A percentile compares a stretch with the other conserved stretches of the same genome.
phyloP scores from a whole-genome alignment of 2,888 invertebrate species.

The Carterocephalus palaemon region DNA sequence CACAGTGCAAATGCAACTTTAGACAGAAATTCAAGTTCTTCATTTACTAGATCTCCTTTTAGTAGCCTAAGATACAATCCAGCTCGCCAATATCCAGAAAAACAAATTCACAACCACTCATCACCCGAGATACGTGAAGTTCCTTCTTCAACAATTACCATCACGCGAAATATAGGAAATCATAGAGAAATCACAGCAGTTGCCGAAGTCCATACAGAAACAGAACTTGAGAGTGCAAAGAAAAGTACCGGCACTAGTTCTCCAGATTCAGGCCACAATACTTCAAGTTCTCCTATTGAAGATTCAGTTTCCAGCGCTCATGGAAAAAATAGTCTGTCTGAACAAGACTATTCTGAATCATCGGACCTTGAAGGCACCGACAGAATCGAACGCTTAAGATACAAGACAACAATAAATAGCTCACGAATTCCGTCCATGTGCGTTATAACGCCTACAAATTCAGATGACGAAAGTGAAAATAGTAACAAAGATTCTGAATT shows the following conservation, averaged over 20 bases:
- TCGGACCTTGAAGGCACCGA: slow-evolving; percentile 93
- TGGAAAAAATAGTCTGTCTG: slow-evolving; percentile 84
- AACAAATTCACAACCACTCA: slow-evolving; percentile 56
- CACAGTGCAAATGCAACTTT: slow-evolving; percentile 77
- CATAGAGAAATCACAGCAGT: slow-evolving; percentile 79
- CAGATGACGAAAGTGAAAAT: slow-evolving; percentile 88
- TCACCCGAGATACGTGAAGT: slow-evolving; percentile 59
- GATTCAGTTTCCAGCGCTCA: slow-evolving; percentile 85
- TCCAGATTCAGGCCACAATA: slow-evolving; percentile 89
- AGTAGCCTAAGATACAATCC: slow-evolving; percentile 62
- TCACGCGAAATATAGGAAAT: slow-evolving; percentile 63
- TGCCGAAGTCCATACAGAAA: slow-evolving; percentile 76
- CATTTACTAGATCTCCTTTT: slow-evolving; percentile 64
- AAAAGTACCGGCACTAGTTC: slow-evolving; percentile 84
- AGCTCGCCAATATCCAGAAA: slow-evolving; percentile 56
- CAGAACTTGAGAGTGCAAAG: slow-evolving; percentile 68
- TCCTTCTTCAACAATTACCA: slow-evolving; percentile 58
- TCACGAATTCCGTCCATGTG: slow-evolving; percentile 95
- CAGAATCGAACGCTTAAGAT: slow-evolving; percentile 89
- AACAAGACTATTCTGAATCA: slow-evolving; percentile 91
- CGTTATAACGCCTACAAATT: slow-evolving; percentile 91
- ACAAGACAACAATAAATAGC: slow-evolving; percentile 91
- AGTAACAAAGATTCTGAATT: slow-evolving; percentile 53
- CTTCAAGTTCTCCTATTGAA: slow-evolving; percentile 88
- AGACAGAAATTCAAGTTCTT: slow-evolving; percentile 71